Evolutionary conservation across 2,888 invertebrate species (phyloP).

Genomic region (Cantharis lateralis): DNA sequence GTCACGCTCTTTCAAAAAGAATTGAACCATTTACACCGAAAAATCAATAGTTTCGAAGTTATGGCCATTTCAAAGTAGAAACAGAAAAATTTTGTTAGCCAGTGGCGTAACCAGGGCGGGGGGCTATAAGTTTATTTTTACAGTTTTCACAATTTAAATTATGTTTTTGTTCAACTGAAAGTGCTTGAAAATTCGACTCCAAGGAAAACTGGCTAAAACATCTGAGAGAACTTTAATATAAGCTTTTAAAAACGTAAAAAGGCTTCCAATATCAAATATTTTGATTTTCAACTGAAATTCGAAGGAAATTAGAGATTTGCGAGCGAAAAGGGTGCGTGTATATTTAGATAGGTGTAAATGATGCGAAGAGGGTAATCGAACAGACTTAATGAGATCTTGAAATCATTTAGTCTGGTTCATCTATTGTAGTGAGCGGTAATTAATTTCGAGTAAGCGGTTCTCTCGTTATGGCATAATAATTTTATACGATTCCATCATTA

Average conservation of each 20-base stretch:
- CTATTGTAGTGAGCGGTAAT: slow-evolving; percentile 15
- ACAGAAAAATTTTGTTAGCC: too few species aligned
- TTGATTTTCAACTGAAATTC: not conserved
- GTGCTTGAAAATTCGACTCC: too few species aligned
- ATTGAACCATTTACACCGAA: too few species aligned
- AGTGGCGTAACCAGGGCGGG: too few species aligned
- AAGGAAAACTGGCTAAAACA: too few species aligned
- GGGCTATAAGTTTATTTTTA: too few species aligned
- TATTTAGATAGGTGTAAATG: slow-evolving; percentile 21
- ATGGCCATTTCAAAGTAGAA: too few species aligned
- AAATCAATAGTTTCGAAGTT: too few species aligned
- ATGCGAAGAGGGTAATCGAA: slow-evolving; percentile 23
- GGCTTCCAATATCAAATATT: not conserved
- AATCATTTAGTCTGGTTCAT: slow-evolving; percentile 24
- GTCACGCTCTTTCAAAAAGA: too few species aligned
- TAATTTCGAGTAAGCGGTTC: not conserved
- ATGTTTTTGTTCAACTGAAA: too few species aligned
- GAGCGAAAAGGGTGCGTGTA: not conserved
- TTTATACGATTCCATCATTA: not conserved
- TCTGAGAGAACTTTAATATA: too few species aligned
- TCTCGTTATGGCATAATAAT: not conserved
- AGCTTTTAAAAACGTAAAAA: not conserved
- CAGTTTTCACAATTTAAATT: too few species aligned
- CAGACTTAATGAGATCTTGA: slow-evolving; percentile 27
- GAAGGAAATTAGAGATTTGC: not conserved